phyloP scores from a whole-genome alignment of 2,888 invertebrate genomes.

The Scaptomyza polygonia region DNA sequence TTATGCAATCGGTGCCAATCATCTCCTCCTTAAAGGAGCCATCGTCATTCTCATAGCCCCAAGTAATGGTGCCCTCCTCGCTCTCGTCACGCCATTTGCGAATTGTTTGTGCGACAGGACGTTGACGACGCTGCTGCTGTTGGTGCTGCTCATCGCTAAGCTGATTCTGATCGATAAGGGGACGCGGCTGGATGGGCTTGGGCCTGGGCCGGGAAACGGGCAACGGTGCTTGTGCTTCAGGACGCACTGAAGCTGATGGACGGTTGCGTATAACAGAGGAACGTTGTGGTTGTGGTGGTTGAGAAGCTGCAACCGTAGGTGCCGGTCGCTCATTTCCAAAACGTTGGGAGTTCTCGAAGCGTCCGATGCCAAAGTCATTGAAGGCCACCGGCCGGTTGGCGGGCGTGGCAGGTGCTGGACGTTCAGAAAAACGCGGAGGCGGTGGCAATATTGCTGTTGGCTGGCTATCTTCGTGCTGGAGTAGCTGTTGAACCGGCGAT shows the following conservation, averaged over 20 bases:
- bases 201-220: slow-evolving; percentile 71
- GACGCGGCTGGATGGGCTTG: slow-evolving; percentile 80
- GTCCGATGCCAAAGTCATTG: slow-evolving; percentile 81
- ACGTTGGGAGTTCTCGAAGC: slow-evolving; percentile 72
- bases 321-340: slow-evolving; percentile 79
- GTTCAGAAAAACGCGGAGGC: slow-evolving; percentile 81
- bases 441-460: slow-evolving; percentile 67
- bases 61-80: slow-evolving; percentile 90
- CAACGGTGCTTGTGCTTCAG: slow-evolving; percentile 82
- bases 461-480: slow-evolving; percentile 70
- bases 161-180: slow-evolving; percentile 80
- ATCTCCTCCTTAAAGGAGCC: slow-evolving; percentile 94
- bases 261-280: slow-evolving; percentile 83
- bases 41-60: slow-evolving; percentile 95
- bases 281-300: slow-evolving; percentile 85
- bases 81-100: slow-evolving; percentile 92
- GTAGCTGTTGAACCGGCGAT: slow-evolving; percentile 79
- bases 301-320: slow-evolving; percentile 53
- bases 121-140: slow-evolving; percentile 84
- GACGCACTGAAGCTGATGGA: slow-evolving; percentile 81
- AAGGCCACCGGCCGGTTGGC: slow-evolving; percentile 66
- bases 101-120: slow-evolving; percentile 90
- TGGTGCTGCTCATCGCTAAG: slow-evolving; percentile 79
- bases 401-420: slow-evolving; percentile 64
- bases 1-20: slow-evolving; percentile 91